These are phyloP conservation scores for Mechanitis messenoides DNA, from an alignment of 2,888 invertebrate genomes.

Conservation along the genomic window DNA sequence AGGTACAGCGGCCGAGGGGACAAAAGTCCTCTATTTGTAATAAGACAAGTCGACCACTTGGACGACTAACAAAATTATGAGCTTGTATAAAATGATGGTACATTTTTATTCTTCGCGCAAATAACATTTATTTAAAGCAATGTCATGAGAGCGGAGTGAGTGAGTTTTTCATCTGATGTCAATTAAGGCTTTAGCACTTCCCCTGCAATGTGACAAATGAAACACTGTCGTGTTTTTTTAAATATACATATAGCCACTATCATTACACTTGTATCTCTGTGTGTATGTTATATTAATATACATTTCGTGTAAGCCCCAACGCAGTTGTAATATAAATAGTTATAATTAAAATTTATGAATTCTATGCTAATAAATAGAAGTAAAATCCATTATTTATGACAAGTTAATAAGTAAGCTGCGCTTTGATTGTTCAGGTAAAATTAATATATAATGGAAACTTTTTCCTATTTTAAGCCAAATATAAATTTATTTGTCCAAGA, in stretches of 20 bases:
- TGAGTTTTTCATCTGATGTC: constrained; percentile 4
- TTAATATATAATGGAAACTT: no score
- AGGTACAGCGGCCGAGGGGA: background rate
- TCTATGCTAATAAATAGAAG: no score
- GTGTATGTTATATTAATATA: no score
- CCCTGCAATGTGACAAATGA: constrained; percentile 3
- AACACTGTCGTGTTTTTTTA: background rate
- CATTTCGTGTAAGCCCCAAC: no score
- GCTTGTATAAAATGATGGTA: constrained; percentile 1
- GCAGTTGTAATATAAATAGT: no score
- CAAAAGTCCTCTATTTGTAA: background rate
- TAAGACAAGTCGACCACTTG: constrained; percentile 3
- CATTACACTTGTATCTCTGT: background rate
- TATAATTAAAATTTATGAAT: no score
- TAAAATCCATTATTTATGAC: no score
- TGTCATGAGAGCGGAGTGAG: constrained; percentile 1
- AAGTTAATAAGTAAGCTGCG: no score
- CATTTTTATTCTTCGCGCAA: background rate
- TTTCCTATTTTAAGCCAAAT: no score
- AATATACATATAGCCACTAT: background rate
- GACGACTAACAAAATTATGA: constrained; percentile 1
- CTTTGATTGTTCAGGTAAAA: no score
- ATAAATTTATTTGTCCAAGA: no score
- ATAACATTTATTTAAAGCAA: background rate
- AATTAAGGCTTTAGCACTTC: constrained; percentile 4